Conservation (phyloP, 1,140 invertebrate genomes). For the Drosophila dunni region DNA sequence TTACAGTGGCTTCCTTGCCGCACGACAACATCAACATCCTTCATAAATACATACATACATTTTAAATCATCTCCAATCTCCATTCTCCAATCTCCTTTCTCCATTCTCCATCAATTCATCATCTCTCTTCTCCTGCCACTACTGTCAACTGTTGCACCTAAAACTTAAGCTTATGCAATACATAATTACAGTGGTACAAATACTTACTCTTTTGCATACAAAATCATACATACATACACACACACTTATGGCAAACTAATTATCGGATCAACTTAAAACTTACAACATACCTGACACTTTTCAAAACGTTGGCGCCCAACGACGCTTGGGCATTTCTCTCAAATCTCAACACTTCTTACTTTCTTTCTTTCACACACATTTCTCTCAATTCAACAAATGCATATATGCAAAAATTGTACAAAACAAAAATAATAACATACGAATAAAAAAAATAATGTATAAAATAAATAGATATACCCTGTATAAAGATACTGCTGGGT, state of each 20-base stretch:
- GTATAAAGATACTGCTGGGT: not conserved
- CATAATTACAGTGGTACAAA: slow-evolving; percentile 1
- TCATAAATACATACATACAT: slow-evolving; percentile 36
- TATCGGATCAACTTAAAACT: slow-evolving; percentile 71
- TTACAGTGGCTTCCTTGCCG: slow-evolving; percentile 80
- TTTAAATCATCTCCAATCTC: slow-evolving; percentile 11
- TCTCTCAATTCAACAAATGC: slow-evolving; percentile 44
- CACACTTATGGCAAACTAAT: slow-evolving; percentile 59
- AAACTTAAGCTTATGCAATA: slow-evolving; percentile 62
- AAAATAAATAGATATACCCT: slow-evolving; percentile 17
- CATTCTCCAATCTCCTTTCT: slow-evolving; percentile 33
- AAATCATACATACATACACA: slow-evolving; percentile 57
- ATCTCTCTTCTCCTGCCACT: slow-evolving; percentile 1
- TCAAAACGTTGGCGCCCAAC: slow-evolving; percentile 42
- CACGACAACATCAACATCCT: slow-evolving; percentile 54
- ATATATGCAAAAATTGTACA: slow-evolving; percentile 62
- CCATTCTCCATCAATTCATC: not conserved
- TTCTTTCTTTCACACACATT: not conserved
- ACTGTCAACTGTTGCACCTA: slow-evolving; percentile 68
- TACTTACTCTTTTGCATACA: slow-evolving; percentile 1
- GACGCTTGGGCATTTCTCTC: slow-evolving; percentile 54
- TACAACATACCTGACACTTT: slow-evolving; percentile 68
- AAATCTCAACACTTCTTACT: slow-evolving; percentile 11
- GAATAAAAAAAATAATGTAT: slow-evolving; percentile 32
- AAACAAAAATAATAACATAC: slow-evolving; percentile 52